A percentile compares a stretch with the other conserved stretches of the same genome.
phyloP scores from a whole-genome alignment of 2,113 vertebrate species.

The Podarcis muralis region DNA sequence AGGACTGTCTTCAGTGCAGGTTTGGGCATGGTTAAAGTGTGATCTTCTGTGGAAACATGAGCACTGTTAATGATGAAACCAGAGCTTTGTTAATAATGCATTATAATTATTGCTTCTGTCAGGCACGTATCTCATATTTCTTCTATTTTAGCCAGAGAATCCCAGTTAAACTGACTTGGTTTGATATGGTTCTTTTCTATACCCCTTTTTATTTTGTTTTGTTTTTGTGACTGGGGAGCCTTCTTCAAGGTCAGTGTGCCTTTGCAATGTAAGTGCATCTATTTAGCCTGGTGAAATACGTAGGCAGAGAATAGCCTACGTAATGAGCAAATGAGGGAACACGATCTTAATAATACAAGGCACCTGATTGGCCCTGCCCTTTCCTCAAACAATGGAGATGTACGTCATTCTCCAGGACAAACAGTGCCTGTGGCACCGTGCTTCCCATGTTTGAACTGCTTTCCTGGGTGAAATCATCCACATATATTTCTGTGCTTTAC shows the following conservation, averaged over 20 bases:
- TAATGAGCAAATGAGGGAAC: conserved; percentile 52
- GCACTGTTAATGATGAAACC: conserved; percentile 56
- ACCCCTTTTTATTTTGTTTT: background rate
- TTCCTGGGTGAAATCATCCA: conserved; percentile 4
- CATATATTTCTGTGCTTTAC: background rate
- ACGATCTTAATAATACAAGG: conserved; percentile 57
- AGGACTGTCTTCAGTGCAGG: conserved; percentile 15
- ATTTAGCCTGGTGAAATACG: background rate
- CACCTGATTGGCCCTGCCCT: conserved; percentile 48
- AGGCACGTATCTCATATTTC: conserved; percentile 39
- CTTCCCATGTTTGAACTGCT: conserved; percentile 40
- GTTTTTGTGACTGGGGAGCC: background rate
- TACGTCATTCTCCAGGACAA: conserved; percentile 22
- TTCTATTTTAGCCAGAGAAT: conserved; percentile 48
- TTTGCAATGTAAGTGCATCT: background rate
- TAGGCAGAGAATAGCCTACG: background rate
- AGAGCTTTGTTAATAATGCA: conserved; percentile 66
- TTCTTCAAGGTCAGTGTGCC: background rate
- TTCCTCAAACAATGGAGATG: conserved; percentile 48
- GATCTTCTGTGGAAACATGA: conserved; percentile 51
- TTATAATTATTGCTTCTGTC: conserved; percentile 46
- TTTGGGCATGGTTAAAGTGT: conserved; percentile 43
- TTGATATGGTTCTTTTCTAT: background rate
- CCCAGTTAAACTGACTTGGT: conserved; percentile 30
- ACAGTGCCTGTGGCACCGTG: background rate